Percentiles rank a stretch among this genome's conserved stretches.
Evolutionary conservation across 2,888 invertebrate species (phyloP).

Genomic region (Drosophila siamana): DNA sequence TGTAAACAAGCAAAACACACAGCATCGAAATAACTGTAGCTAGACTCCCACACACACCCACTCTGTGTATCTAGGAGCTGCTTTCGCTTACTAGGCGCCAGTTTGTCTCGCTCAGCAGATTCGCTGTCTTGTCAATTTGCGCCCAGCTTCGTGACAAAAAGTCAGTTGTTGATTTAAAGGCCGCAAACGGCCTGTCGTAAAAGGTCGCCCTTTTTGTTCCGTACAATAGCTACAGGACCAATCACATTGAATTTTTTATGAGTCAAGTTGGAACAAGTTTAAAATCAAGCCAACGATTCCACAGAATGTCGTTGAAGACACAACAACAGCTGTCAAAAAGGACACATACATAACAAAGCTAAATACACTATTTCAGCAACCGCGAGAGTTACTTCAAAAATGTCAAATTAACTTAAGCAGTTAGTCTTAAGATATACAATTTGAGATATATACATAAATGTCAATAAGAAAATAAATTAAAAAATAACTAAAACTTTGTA

Average conservation of each 20-base stretch:
- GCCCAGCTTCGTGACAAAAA: not conserved
- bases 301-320: slow-evolving; percentile 22
- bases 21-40: not conserved
- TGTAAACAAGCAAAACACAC: slow-evolving; percentile 9
- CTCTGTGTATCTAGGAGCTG: slow-evolving; percentile 4
- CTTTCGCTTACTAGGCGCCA: slow-evolving; percentile 8
- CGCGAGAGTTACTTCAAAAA: slow-evolving; percentile 30
- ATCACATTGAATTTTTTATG: slow-evolving; percentile 37
- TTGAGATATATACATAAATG: not conserved
- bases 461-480: not conserved
- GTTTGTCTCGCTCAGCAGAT: slow-evolving; percentile 10
- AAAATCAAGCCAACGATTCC: slow-evolving; percentile 34
- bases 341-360: slow-evolving; percentile 29
- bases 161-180: not conserved
- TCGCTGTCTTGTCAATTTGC: slow-evolving; percentile 6
- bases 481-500: no score
- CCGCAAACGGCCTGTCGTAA: slow-evolving; percentile 1
- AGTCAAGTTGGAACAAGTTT: slow-evolving; percentile 32
- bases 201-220: not conserved
- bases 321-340: slow-evolving; percentile 62
- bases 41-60: not conserved
- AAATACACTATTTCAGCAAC: slow-evolving; percentile 19
- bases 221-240: not conserved
- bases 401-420: not conserved
- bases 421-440: not conserved